Evolutionary conservation across 2,113 vertebrate species (phyloP), one percentile per base, ranked within the genome.

Genomic region (Nycticryphes semicollaris): DNA sequence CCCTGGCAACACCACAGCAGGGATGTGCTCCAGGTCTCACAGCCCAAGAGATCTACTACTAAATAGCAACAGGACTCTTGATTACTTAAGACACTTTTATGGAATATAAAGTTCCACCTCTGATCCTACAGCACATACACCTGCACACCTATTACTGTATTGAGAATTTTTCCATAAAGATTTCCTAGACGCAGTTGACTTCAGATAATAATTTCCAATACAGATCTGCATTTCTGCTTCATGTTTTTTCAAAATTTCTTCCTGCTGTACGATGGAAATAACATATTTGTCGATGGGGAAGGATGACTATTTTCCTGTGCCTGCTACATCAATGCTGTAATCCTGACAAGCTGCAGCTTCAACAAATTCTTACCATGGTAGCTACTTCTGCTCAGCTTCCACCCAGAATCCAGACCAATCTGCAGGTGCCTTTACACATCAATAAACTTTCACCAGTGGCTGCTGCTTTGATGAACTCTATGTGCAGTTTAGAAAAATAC

Each of bases 1-100:
- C 14, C 14, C 24, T 43, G 47, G 24, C 0, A 1, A 20, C 1
- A 1, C 16, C 1, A 0, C 90, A 59, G 19, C 6, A 72, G 30
- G 56, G 18, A 27, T 2, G 1, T 37, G n/a, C 14, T 75, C 24
- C 69, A 59, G 27, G 18, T n/a, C 11, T 22, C 31, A 31, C 18
- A 43, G 24, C 21, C 18, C 39, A 69, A 84, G 82, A 82, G 37
- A 19, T 12, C 43, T 72, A 9, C 17, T 63, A 53, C 6, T 84
- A 28, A 45, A 19, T 5, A 60, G 17, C 10, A 75, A 48, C 18
- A 50, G 24, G 9, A 35, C 4, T 86, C 51, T 56, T 45, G 16
- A 41, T 56, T 60, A 80, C 28, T 41, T 14, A 53, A 48, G 6
- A 6, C 21, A 35, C 41, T 37, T 92, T 63, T 63, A 54, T 10